These are phyloP conservation scores for Chromoteleia sp. DNA, from an alignment of 2,888 invertebrate species.

Conservation along the genomic window DNA sequence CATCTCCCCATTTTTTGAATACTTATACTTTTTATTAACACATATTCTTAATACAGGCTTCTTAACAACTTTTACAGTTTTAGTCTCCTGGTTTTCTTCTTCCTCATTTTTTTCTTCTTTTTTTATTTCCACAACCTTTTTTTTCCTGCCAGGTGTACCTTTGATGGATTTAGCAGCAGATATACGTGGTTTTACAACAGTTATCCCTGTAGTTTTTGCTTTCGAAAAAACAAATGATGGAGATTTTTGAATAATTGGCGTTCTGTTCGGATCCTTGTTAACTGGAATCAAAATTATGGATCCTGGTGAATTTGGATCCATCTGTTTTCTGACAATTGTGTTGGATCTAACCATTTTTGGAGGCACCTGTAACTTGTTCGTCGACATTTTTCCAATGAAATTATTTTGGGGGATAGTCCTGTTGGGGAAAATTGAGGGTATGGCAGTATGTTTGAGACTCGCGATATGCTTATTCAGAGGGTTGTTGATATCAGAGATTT, in stretches of 20 bases:
- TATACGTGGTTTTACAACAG: background rate
- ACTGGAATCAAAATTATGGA: slow-evolving; percentile 29
- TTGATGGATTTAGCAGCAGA: background rate
- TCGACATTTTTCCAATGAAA: background rate
- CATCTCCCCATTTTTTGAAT: slow-evolving; percentile 31
- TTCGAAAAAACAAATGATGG: slow-evolving; percentile 29
- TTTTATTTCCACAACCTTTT: slow-evolving; percentile 10
- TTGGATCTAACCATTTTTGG: slow-evolving; percentile 17
- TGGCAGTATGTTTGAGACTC: slow-evolving; percentile 66
- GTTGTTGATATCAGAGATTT: slow-evolving; percentile 43
- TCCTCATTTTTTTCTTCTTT: slow-evolving; percentile 1
- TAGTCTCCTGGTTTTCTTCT: background rate
- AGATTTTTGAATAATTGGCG: slow-evolving; percentile 14
- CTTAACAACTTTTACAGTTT: slow-evolving; percentile 23
- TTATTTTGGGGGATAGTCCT: background rate
- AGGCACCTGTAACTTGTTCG: background rate
- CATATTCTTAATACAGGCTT: slow-evolving; percentile 72
- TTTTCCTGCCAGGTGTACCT: slow-evolving; percentile 33
- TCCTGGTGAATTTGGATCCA: slow-evolving; percentile 38
- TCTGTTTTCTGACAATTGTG: slow-evolving; percentile 34
- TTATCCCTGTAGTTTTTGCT: slow-evolving; percentile 35
- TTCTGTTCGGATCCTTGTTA: slow-evolving; percentile 2
- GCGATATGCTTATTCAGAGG: slow-evolving; percentile 34
- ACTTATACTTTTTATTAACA: slow-evolving; percentile 71
- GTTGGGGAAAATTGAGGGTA: slow-evolving; percentile 73